Percentiles rank a stretch among this genome's conserved stretches.
phyloP scores from a whole-genome alignment of 2,797 vertebrate genomes.

The Dendrocincla tyrannina region DNA sequence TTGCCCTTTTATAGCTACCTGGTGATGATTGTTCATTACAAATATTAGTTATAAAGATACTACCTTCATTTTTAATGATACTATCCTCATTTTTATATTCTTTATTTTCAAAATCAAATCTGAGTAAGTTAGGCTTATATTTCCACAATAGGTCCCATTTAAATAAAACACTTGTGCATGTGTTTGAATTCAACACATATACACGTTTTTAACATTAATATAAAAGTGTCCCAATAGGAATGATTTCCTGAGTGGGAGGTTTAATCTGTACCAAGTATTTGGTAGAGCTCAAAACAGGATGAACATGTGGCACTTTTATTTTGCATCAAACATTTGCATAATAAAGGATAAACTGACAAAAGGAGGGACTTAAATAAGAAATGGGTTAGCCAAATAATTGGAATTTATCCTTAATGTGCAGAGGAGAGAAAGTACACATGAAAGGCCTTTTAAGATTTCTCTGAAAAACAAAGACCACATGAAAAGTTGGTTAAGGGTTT shows the following conservation, averaged over 20 bases:
- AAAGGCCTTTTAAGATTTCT: neutral
- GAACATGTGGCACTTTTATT: constrained; percentile 28
- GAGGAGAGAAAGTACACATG: neutral
- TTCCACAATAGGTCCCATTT: neutral
- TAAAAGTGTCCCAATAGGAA: neutral
- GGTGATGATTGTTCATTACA: neutral
- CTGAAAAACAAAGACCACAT: neutral
- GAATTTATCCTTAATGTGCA: constrained; percentile 14
- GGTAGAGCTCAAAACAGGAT: constrained; percentile 8
- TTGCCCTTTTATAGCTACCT: neutral
- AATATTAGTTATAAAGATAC: neutral
- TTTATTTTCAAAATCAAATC: neutral
- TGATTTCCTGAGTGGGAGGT: constrained; percentile 3
- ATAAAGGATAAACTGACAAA: constrained; percentile 34
- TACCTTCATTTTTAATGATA: neutral
- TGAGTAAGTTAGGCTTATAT: neutral
- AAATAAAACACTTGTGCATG: neutral
- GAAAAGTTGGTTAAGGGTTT: constrained; percentile 12
- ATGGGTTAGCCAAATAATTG: neutral
- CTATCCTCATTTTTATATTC: neutral
- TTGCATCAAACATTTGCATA: constrained; percentile 27
- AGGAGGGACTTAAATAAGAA: neutral
- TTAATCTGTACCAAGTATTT: constrained; percentile 33
- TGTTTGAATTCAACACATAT: neutral
- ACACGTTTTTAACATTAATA: constrained; percentile 14